Percentiles rank a stretch among this genome's conserved stretches.
Conservation (phyloP, 1,140 invertebrate genomes). For the Stratiolaelaps scimitus region DNA sequence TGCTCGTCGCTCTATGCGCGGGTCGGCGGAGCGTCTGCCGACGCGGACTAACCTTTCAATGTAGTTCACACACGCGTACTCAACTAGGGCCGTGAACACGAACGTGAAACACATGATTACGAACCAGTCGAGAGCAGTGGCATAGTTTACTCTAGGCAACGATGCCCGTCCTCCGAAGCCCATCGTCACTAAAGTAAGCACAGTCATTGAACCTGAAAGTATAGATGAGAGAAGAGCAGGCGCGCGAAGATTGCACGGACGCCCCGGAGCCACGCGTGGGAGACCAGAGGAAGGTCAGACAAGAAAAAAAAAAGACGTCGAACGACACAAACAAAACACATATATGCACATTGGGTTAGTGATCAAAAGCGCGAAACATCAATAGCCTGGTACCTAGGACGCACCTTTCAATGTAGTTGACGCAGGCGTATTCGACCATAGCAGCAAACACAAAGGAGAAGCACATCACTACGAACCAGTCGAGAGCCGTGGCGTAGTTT, state of each 20-base stretch:
- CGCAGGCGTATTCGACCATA: conserved; percentile 50
- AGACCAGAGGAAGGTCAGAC: no score
- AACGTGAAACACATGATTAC: conserved; percentile 51
- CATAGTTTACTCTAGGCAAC: conserved; percentile 49
- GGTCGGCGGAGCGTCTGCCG: not conserved
- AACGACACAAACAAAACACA: not conserved
- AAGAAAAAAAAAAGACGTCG: no score
- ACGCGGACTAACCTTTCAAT: conserved; percentile 40
- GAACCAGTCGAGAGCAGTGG: conserved; percentile 51
- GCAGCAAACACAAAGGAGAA: conserved; percentile 51
- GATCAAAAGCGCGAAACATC: not conserved
- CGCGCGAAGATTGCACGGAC: no score
- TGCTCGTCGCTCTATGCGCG: not conserved
- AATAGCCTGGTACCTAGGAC: conserved; percentile 32
- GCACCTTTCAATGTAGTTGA: conserved; percentile 50
- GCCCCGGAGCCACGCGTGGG: no score
- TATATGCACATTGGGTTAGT: conserved; percentile 7
- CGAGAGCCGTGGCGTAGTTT: conserved; percentile 50
- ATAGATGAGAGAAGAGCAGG: not conserved
- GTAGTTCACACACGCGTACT: conserved; percentile 52
- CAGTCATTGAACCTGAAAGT: conserved; percentile 48
- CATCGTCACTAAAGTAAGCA: conserved; percentile 50
- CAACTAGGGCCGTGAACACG: conserved; percentile 50
- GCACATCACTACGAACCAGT: conserved; percentile 51
- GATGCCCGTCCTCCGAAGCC: conserved; percentile 49